phyloP scores from a whole-genome alignment of 2,797 vertebrate species.

The Protonibea diacanthus region DNA sequence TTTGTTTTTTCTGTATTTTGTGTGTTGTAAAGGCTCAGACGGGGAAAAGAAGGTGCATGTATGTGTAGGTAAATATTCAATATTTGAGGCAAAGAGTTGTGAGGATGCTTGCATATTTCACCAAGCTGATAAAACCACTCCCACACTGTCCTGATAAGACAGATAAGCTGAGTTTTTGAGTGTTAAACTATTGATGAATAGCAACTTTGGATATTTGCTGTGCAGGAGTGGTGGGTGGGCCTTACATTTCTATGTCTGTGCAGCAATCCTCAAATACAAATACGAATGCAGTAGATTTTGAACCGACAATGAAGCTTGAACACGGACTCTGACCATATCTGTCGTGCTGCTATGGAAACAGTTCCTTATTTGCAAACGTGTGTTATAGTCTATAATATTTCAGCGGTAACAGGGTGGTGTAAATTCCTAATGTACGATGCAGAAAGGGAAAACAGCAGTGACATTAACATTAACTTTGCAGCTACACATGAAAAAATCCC shows the following conservation, averaged over 20 bases:
- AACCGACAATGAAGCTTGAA: background rate
- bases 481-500: background rate
- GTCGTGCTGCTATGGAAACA: background rate
- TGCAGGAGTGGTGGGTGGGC: background rate
- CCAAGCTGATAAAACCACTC: background rate
- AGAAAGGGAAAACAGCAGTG: constrained; percentile 8
- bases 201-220: background rate
- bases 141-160: background rate
- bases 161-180: background rate
- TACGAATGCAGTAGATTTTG: background rate
- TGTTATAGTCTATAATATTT: background rate
- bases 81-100: background rate
- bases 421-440: background rate
- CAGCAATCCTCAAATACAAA: background rate
- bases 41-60: no score
- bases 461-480: constrained; percentile 23
- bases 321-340: background rate
- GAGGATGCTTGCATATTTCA: background rate
- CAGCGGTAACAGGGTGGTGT: background rate
- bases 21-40: background rate
- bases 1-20: background rate
- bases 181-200: background rate
- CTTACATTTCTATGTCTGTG: background rate
- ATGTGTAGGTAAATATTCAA: background rate
- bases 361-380: background rate